Evolutionary conservation across 2,113 vertebrate species (phyloP).

Genomic region (Herpailurus yagouaroundi): DNA sequence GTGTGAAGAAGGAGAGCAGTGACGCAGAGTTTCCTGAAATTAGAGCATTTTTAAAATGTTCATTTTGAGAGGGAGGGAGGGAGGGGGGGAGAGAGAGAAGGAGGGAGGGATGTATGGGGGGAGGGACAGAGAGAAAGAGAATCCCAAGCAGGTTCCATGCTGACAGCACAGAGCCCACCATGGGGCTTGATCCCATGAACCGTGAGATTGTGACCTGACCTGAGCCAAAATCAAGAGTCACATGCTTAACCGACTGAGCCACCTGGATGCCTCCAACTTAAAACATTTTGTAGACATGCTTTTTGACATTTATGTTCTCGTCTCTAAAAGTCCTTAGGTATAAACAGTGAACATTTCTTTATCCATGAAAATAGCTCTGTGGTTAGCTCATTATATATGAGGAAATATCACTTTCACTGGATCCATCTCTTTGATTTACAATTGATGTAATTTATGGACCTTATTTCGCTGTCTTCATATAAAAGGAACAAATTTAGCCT

Average conservation of each 20-base stretch:
- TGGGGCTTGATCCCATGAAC: no score
- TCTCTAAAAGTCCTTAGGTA: background rate
- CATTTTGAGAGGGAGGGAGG: no score
- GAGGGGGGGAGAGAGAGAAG: no score
- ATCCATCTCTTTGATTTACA: conserved; percentile 46
- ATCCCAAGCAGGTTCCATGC: no score
- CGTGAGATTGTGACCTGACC: no score
- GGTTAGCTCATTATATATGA: background rate
- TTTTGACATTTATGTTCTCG: conserved; percentile 9
- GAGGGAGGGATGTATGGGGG: no score
- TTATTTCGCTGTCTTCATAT: background rate
- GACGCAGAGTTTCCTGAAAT: background rate
- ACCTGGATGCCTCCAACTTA: background rate
- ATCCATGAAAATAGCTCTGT: background rate
- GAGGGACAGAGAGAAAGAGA: no score
- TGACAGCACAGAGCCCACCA: no score
- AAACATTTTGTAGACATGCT: background rate
- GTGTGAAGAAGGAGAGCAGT: background rate
- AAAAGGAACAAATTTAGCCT: background rate
- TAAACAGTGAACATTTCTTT: conserved; percentile 10
- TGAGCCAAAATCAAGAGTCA: no score
- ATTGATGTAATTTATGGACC: background rate
- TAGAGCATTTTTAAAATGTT: background rate
- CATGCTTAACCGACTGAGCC: no score
- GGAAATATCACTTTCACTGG: background rate